Conservation (phyloP, 2,888 invertebrate species). For the Mesoligia furuncula region DNA sequence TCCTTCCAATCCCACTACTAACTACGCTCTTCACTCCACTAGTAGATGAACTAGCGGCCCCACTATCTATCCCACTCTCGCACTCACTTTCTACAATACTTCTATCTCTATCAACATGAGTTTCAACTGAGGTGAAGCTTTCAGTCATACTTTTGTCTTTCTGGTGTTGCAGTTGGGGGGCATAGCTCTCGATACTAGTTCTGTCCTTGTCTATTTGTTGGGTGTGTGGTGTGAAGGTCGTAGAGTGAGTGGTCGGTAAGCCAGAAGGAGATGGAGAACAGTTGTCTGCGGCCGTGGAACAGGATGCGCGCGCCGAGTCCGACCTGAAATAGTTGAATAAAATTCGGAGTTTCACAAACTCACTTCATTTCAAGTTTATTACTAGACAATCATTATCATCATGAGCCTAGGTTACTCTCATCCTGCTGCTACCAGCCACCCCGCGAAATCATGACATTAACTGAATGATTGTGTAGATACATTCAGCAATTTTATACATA, state of each 20-base stretch:
- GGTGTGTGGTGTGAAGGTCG: slow-evolving; percentile 39
- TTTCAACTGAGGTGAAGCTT: slow-evolving; percentile 52
- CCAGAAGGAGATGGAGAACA: slow-evolving; percentile 56
- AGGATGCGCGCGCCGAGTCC: slow-evolving; percentile 69
- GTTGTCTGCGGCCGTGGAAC: slow-evolving; percentile 67
- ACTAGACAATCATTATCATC: too few species aligned
- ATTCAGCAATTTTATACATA: too few species aligned
- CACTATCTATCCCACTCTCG: slow-evolving; percentile 58
- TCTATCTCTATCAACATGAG: slow-evolving; percentile 45
- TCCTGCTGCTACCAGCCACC: too few species aligned
- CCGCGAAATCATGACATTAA: too few species aligned
- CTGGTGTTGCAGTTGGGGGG: slow-evolving; percentile 26
- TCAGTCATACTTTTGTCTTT: slow-evolving; percentile 43
- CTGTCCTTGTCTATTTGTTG: slow-evolving; percentile 57
- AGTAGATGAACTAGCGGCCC: slow-evolving; percentile 44
- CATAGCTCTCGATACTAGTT: slow-evolving; percentile 55
- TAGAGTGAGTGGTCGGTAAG: slow-evolving; percentile 44
- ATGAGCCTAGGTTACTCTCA: too few species aligned
- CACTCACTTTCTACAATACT: slow-evolving; percentile 45
- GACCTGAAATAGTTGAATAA: slow-evolving; percentile 38
- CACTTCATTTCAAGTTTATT: too few species aligned
- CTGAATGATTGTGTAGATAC: too few species aligned
- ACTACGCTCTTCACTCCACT: slow-evolving; percentile 47
- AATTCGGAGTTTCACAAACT: too few species aligned
- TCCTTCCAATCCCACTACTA: slow-evolving; percentile 39